Evolutionary conservation across 2,113 vertebrate species (phyloP), one percentile per base, ranked within the genome.

Genomic region (Chamaea fasciata): DNA sequence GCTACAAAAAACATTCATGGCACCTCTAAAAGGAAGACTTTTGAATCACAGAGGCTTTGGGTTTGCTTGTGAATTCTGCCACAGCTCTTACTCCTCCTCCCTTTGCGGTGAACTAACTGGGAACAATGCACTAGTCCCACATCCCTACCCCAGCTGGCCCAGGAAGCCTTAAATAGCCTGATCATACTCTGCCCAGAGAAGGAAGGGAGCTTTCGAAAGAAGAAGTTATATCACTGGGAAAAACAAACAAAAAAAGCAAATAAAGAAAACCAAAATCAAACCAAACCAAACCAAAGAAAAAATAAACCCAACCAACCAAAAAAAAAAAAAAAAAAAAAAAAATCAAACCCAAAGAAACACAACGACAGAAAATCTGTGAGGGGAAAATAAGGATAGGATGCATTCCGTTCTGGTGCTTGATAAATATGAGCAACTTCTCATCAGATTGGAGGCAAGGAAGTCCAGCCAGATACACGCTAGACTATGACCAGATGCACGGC

Each of bases 111-210:
- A 83, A 59, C 7, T 65, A 15, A 65, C 37, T 65, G n/a, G 33
- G 46, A 83, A 30, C 27, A 9, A 17, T 59, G 9, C 39, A 26
- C 12, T 13, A 24, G 27, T 44, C 31, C n/a, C 79, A 73, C 5
- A 0, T 46, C 14, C 22, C 68, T 44, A 44, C 3, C 2, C 6
- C 0, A 2, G 7, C 8, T 17, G 7, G 3, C 11, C 59, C 30
- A 49, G 59, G 56, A 81, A 59, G 12, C 3, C 31, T 91, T 67
- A 41, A 42, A 42, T 19, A 78, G 6, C 63, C 53, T 65, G 15
- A 15, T 28, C 4, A 3, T 3, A 12, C 6, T 46, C 19, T 87
- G 19, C 27, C 31, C 44, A 64, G 70, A 83, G 42, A 57, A 35
- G 3, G 4, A 10, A 28, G 1, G 6, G 14, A 89, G 2, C 11